These are phyloP conservation scores for Dorcus parallelipipedus DNA, from an alignment of 2,888 invertebrate species.

Conservation along the genomic window DNA sequence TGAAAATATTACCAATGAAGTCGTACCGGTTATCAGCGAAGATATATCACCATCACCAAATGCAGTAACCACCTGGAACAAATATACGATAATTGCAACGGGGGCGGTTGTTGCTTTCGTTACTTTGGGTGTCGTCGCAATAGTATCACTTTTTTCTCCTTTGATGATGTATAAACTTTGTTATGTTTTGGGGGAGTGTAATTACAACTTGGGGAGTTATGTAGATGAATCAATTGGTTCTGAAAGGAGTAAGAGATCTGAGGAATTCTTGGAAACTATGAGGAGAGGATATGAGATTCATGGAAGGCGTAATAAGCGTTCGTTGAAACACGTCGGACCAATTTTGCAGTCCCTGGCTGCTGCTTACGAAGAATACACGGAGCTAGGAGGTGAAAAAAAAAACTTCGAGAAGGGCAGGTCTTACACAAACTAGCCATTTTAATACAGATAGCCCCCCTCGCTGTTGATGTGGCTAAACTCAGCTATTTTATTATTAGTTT, in stretches of 20 bases:
- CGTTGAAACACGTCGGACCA: constrained; percentile 41
- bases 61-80: constrained; percentile 25
- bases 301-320: constrained; percentile 23
- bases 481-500: constrained; percentile 33
- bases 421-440: constrained; percentile 38
- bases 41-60: too few species aligned
- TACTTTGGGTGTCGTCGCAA: constrained; percentile 31
- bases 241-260: constrained; percentile 3
- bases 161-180: constrained; percentile 41
- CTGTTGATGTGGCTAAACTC: constrained; percentile 34
- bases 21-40: too few species aligned
- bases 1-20: too few species aligned
- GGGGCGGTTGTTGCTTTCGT: constrained; percentile 33
- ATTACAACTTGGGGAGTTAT: constrained; percentile 35
- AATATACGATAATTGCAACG: constrained; percentile 30
- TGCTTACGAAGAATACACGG: constrained; percentile 41
- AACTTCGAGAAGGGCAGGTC: constrained; percentile 41
- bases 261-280: constrained; percentile 18
- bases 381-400: constrained; percentile 28
- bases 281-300: constrained; percentile 19
- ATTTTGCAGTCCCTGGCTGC: constrained; percentile 38
- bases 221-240: constrained; percentile 28
- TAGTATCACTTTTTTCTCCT: constrained; percentile 36
- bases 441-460: constrained; percentile 38
- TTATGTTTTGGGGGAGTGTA: constrained; percentile 40